Conservation (phyloP, 2,888 invertebrate genomes). For the Hirtodrosophila duncani region DNA sequence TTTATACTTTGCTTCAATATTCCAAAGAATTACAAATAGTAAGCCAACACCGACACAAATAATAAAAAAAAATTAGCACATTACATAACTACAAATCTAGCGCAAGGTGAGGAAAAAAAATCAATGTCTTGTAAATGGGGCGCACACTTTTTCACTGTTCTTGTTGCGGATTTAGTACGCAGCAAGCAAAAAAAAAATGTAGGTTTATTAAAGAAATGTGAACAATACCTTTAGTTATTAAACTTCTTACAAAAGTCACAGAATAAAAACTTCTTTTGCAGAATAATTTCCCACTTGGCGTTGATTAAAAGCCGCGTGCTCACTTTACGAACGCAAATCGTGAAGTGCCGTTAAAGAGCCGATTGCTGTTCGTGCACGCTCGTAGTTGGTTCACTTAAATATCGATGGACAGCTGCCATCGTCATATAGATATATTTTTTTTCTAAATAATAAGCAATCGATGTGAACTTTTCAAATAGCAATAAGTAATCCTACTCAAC, state of each 20-base stretch:
- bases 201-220: slow-evolving; percentile 33
- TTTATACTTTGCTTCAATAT: too few species aligned
- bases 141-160: too few species aligned
- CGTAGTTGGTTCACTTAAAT: too few species aligned
- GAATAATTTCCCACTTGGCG: slow-evolving; percentile 73
- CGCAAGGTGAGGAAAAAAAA: slow-evolving; percentile 65
- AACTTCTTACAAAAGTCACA: slow-evolving; percentile 77
- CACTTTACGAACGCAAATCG: slow-evolving; percentile 77
- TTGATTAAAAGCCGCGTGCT: slow-evolving; percentile 76
- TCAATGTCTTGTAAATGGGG: too few species aligned
- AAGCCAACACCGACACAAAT: slow-evolving; percentile 54
- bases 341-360: too few species aligned
- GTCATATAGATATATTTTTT: too few species aligned
- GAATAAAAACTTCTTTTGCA: slow-evolving; percentile 77
- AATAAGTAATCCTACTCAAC: too few species aligned
- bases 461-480: too few species aligned
- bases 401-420: too few species aligned
- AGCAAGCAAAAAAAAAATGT: slow-evolving; percentile 8
- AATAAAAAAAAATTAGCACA: slow-evolving; percentile 43
- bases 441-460: too few species aligned
- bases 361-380: too few species aligned
- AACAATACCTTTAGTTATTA: slow-evolving; percentile 74
- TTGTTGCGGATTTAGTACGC: slow-evolving; percentile 3
- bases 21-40: slow-evolving; percentile 1
- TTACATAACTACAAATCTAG: slow-evolving; percentile 67